Evolutionary conservation across 2,113 vertebrate genomes (phyloP).

Genomic region (Ifrita kowaldi): DNA sequence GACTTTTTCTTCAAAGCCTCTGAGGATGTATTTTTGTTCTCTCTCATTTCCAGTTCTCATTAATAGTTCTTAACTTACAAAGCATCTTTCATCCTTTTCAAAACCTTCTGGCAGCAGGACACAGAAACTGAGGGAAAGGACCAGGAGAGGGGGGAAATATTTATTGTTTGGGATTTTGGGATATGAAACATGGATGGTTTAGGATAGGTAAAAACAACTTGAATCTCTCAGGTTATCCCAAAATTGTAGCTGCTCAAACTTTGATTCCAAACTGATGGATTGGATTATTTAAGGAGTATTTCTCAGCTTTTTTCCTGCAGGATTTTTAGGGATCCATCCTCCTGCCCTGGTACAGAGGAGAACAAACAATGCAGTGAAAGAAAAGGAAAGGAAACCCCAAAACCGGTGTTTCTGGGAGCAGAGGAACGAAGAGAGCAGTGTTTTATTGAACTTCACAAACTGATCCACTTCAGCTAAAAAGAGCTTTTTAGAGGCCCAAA

Average conservation of each 20-base stretch:
- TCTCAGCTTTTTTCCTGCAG: background rate
- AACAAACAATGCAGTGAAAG: background rate
- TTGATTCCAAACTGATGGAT: background rate
- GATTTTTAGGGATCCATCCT: background rate
- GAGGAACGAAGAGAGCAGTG: background rate
- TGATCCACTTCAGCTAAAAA: background rate
- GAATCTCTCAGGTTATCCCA: background rate
- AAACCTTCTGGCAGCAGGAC: slow-evolving; percentile 21
- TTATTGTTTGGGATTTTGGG: slow-evolving; percentile 22
- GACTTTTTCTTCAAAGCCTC: background rate
- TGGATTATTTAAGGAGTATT: background rate
- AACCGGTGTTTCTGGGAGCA: background rate
- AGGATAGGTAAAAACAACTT: background rate
- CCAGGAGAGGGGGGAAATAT: background rate
- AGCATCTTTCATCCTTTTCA: background rate
- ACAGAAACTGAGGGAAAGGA: background rate
- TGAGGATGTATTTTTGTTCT: background rate
- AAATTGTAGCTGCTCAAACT: background rate
- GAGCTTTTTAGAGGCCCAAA: background rate
- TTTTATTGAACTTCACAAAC: background rate
- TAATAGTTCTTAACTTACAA: slow-evolving; percentile 21
- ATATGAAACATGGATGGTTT: background rate
- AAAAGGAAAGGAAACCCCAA: background rate
- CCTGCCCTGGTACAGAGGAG: background rate
- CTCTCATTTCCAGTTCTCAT: slow-evolving; percentile 29